phyloP scores from a whole-genome alignment of 2,888 invertebrate genomes.

The Congeria kusceri region DNA sequence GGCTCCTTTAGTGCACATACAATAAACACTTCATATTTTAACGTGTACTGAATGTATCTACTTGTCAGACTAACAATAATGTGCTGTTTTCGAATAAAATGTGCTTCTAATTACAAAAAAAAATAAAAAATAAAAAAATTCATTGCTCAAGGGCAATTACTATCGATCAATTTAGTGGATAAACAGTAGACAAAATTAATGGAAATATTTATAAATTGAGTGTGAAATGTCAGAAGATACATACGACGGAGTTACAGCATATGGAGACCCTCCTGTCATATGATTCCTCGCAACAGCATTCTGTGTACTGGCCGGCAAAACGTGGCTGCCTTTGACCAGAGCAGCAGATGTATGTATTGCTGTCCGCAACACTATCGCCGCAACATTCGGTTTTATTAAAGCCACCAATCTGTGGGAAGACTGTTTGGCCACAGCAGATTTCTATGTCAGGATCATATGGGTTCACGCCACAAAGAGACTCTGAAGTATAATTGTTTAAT shows the following conservation, averaged over 20 bases:
- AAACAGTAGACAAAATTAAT: too few relatives aligned
- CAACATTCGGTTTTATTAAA: conserved; percentile 34
- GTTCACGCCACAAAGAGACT: conserved; percentile 27
- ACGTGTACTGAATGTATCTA: too few relatives aligned
- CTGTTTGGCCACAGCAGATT: conserved; percentile 41
- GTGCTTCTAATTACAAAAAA: too few relatives aligned
- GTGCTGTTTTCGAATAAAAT: too few relatives aligned
- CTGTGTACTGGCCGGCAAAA: conserved; percentile 41
- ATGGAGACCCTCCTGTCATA: conserved; percentile 41
- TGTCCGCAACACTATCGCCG: conserved; percentile 22
- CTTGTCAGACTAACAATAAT: too few relatives aligned
- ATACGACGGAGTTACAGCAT: conserved; percentile 38
- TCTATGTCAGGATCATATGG: conserved; percentile 35
- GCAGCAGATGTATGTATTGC: conserved; percentile 34
- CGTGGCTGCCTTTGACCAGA: conserved; percentile 31
- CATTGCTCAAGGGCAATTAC: too few relatives aligned
- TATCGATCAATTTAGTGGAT: too few relatives aligned
- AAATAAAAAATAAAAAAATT: too few relatives aligned
- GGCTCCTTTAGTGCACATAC: too few relatives aligned
- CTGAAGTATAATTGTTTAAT: too few relatives aligned
- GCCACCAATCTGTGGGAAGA: conserved; percentile 29
- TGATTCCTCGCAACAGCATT: conserved; percentile 53
- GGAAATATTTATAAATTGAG: neutral
- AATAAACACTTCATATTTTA: too few relatives aligned
- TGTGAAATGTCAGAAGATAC: neutral